Percentiles rank a stretch among this genome's conserved stretches.
These are phyloP conservation scores for Chrysolina americana DNA, from an alignment of 2,888 invertebrate genomes.

Conservation along the genomic window DNA sequence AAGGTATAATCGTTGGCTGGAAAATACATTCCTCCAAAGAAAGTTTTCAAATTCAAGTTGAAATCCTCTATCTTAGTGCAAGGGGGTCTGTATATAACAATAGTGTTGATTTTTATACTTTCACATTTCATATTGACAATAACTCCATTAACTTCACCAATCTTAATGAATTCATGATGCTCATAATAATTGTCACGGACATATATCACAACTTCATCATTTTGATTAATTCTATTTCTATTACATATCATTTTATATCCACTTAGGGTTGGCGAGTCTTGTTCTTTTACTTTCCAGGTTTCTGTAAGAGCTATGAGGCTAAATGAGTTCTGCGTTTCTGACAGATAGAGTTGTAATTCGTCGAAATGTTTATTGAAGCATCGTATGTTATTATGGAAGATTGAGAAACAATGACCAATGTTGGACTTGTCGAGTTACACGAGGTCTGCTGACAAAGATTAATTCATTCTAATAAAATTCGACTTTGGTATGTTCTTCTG, in stretches of 20 bases:
- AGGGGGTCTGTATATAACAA: conserved; percentile 13
- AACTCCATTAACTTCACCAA: conserved; percentile 10
- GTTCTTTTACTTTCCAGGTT: conserved; percentile 22
- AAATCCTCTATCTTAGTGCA: conserved; percentile 7
- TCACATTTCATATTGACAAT: conserved; percentile 4
- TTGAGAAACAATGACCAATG: too few relatives aligned
- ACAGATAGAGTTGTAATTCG: conserved; percentile 18
- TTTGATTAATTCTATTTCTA: conserved; percentile 5
- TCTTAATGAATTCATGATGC: conserved; percentile 9
- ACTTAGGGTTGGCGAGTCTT: neutral
- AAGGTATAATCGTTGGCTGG: neutral
- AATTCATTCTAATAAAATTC: too few relatives aligned
- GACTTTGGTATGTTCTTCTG: too few relatives aligned
- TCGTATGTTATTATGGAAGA: conserved; percentile 15
- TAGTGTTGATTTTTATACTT: neutral
- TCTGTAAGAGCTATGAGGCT: conserved; percentile 21
- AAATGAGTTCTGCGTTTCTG: conserved; percentile 9
- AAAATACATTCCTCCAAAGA: neutral
- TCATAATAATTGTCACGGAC: conserved; percentile 9
- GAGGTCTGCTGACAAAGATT: too few relatives aligned
- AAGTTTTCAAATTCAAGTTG: neutral
- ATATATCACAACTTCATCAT: neutral
- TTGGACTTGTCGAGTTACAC: too few relatives aligned
- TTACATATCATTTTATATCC: conserved; percentile 22
- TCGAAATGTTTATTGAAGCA: neutral